A percentile compares a stretch with the other conserved stretches of the same genome.
Evolutionary conservation across 2,113 vertebrate species (phyloP).

Genomic region (Lophius piscatorius): DNA sequence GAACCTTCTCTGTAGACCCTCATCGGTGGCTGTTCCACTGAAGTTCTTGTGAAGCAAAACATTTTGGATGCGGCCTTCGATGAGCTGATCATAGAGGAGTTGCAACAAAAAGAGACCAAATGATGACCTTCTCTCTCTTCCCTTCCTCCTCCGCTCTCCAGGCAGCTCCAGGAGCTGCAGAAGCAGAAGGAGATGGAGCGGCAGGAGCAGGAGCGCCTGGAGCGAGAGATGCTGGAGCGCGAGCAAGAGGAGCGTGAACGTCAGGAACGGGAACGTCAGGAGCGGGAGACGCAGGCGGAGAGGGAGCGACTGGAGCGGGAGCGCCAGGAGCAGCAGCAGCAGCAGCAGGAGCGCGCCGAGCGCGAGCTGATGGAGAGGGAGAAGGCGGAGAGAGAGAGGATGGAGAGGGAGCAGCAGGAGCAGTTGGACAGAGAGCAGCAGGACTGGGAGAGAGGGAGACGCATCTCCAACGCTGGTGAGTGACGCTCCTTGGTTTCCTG

Average conservation of each 20-base stretch:
- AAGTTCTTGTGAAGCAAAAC: too few species aligned
- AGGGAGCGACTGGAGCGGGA: conserved; percentile 83
- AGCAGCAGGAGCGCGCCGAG: conserved; percentile 81
- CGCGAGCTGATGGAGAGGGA: conserved; percentile 85
- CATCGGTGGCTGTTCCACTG: too few species aligned
- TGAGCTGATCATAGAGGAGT: too few species aligned
- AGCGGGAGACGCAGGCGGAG: conserved; percentile 86
- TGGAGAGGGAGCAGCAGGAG: conserved; percentile 71
- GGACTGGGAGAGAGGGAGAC: conserved; percentile 93
- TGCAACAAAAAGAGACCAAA: not conserved
- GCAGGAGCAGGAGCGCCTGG: conserved; percentile 82
- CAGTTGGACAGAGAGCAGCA: conserved; percentile 84
- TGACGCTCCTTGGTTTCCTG: conserved; percentile 9
- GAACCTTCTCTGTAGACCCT: too few species aligned
- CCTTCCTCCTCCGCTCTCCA: conserved; percentile 57
- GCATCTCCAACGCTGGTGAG: conserved; percentile 91
- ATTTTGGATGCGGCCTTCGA: too few species aligned
- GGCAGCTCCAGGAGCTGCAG: conserved; percentile 95
- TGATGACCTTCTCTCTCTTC: not conserved
- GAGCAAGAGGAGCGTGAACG: conserved; percentile 79
- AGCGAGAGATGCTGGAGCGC: conserved; percentile 83
- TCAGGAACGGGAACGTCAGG: conserved; percentile 82
- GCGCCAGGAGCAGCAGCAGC: conserved; percentile 81
- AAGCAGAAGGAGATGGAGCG: conserved; percentile 89
- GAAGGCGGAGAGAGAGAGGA: conserved; percentile 80